Percentiles rank a stretch among this genome's conserved stretches.
These are phyloP conservation scores for Clarias laeviceps DNA, from an alignment of 2,797 vertebrate genomes.

Conservation along the genomic window DNA sequence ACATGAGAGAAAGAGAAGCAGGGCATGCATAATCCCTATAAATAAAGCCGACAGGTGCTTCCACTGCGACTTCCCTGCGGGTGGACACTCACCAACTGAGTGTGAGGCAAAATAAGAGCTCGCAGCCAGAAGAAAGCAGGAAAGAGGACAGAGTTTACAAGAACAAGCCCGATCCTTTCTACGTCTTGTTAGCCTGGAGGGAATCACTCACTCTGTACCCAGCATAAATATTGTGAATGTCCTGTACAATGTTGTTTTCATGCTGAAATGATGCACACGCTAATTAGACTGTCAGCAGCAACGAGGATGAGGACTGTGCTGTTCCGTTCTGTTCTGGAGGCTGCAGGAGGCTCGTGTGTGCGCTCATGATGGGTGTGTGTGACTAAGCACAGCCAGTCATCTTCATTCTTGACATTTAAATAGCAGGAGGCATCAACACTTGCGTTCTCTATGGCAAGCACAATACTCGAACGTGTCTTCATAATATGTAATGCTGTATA, in stretches of 20 bases:
- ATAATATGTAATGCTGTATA: not conserved
- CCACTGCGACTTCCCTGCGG: constrained; percentile 36
- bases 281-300: constrained; percentile 56
- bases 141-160: constrained; percentile 29
- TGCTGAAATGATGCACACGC: constrained; percentile 28
- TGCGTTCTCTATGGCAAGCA: not conserved
- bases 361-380: constrained; percentile 37
- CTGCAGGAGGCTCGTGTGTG: constrained; percentile 54
- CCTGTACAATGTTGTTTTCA: constrained; percentile 35
- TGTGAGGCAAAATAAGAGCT: constrained; percentile 36
- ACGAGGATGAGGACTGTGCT: constrained; percentile 41
- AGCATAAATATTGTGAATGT: constrained; percentile 52
- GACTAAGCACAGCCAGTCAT: constrained; percentile 48
- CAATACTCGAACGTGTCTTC: not conserved
- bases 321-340: constrained; percentile 43
- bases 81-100: constrained; percentile 22
- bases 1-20: constrained; percentile 32
- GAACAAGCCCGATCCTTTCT: constrained; percentile 1
- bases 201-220: not conserved
- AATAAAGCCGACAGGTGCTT: constrained; percentile 60
- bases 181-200: constrained; percentile 16
- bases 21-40: constrained; percentile 49
- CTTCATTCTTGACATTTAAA: constrained; percentile 67
- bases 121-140: constrained; percentile 19
- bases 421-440: constrained; percentile 57